phyloP scores from a whole-genome alignment of 2,113 vertebrate genomes.

The Galeopterus variegatus region DNA sequence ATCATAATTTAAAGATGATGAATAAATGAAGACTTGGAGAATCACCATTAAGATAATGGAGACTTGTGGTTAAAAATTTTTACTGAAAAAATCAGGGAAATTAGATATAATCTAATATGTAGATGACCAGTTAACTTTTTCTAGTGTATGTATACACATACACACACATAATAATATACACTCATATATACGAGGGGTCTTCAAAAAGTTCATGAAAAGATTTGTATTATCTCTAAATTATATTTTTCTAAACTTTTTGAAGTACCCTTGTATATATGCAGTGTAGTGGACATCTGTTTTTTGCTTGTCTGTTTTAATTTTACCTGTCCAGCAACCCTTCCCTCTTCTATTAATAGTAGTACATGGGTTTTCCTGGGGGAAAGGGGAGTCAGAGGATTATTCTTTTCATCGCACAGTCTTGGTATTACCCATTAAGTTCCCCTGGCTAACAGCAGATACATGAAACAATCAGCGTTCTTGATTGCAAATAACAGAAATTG shows the following conservation, averaged over 20 bases:
- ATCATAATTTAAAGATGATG: slow-evolving; percentile 41
- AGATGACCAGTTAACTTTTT: not conserved
- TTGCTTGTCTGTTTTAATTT: not conserved
- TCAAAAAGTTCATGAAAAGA: no score
- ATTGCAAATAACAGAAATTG: not conserved
- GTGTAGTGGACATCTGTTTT: not conserved
- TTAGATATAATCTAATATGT: slow-evolving; percentile 1
- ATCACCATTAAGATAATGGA: not conserved
- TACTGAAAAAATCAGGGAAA: not conserved
- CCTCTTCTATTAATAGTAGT: slow-evolving; percentile 5
- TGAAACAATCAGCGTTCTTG: not conserved
- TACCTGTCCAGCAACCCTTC: not conserved
- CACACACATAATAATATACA: no score
- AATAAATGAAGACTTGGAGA: not conserved
- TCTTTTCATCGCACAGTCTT: not conserved
- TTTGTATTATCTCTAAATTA: no score
- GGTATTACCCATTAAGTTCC: not conserved
- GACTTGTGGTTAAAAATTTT: slow-evolving; percentile 58
- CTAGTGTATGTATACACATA: not conserved
- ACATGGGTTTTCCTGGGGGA: not conserved
- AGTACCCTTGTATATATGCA: no score
- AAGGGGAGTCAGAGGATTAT: not conserved
- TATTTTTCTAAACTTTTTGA: no score
- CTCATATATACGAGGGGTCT: no score
- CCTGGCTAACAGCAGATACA: not conserved